phyloP scores from a whole-genome alignment of 2,888 invertebrate genomes.

The Nomada fabriciana region DNA sequence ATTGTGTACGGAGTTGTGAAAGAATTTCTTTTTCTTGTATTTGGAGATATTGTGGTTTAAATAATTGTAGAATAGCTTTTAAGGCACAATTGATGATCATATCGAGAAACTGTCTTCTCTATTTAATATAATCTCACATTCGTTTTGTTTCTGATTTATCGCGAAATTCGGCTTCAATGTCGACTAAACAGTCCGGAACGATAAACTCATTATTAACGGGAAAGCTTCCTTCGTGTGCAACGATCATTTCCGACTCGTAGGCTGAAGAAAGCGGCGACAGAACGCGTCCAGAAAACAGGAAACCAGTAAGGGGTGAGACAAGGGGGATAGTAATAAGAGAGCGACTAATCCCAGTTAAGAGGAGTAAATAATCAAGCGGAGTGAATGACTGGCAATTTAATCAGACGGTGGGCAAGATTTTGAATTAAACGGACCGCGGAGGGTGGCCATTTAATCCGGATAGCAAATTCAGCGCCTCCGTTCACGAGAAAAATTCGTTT shows the following conservation, averaged over 20 bases:
- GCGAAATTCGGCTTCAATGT: constrained; percentile 18
- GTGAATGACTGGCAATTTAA: constrained; percentile 73
- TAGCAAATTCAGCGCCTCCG: constrained; percentile 60
- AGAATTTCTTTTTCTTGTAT: no score
- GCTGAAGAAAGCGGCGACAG: constrained; percentile 19
- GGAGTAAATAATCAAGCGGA: constrained; percentile 73
- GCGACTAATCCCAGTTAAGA: constrained; percentile 71
- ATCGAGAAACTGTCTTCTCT: no score
- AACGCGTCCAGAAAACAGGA: background rate
- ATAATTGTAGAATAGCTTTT: no score
- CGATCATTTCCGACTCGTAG: constrained; percentile 22
- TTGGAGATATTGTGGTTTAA: no score
- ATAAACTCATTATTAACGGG: background rate
- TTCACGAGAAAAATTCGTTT: constrained; percentile 48
- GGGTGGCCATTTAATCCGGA: constrained; percentile 62
- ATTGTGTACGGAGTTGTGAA: no score
- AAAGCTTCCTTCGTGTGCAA: constrained; percentile 2
- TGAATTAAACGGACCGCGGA: constrained; percentile 60
- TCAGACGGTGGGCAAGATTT: constrained; percentile 65
- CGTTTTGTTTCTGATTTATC: constrained; percentile 3
- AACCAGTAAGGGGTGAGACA: no score
- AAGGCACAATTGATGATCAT: no score
- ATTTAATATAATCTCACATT: no score
- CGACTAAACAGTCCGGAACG: background rate
- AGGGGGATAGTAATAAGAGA: constrained; percentile 64